Conservation (phyloP, 2,888 invertebrate genomes). For the Atherix ibis region DNA sequence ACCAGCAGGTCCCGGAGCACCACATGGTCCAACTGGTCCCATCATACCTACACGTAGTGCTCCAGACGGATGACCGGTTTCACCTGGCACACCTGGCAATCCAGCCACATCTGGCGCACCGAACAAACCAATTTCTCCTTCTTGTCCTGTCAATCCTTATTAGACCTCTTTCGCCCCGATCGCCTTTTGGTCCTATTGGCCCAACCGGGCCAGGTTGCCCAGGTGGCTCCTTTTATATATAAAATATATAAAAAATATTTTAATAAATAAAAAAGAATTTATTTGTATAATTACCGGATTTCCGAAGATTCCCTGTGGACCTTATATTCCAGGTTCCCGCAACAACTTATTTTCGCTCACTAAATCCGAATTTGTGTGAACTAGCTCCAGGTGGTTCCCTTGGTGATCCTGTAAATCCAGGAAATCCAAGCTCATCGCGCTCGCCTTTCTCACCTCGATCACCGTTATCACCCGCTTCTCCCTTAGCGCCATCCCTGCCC, state of each 20-base stretch:
- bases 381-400: slow-evolving; percentile 32
- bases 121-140: background rate
- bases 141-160: no score
- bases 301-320: background rate
- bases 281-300: no score
- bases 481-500: slow-evolving; percentile 24
- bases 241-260: no score
- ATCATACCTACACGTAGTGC: slow-evolving; percentile 39
- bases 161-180: no score
- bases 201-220: slow-evolving; percentile 1
- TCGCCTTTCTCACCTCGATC: slow-evolving; percentile 30
- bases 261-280: no score
- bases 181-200: background rate
- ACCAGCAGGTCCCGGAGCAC: slow-evolving; percentile 35
- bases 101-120: background rate
- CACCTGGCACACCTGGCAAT: slow-evolving; percentile 1
- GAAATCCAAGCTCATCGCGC: slow-evolving; percentile 45
- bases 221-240: slow-evolving; percentile 2
- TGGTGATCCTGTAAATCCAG: slow-evolving; percentile 40
- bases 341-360: background rate
- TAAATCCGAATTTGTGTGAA: slow-evolving; percentile 14
- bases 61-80: slow-evolving; percentile 27
- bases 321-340: background rate
- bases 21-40: slow-evolving; percentile 41
- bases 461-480: slow-evolving; percentile 15